Evolutionary conservation across 2,888 invertebrate genomes (phyloP).

Genomic region (Xylocampa areola): DNA sequence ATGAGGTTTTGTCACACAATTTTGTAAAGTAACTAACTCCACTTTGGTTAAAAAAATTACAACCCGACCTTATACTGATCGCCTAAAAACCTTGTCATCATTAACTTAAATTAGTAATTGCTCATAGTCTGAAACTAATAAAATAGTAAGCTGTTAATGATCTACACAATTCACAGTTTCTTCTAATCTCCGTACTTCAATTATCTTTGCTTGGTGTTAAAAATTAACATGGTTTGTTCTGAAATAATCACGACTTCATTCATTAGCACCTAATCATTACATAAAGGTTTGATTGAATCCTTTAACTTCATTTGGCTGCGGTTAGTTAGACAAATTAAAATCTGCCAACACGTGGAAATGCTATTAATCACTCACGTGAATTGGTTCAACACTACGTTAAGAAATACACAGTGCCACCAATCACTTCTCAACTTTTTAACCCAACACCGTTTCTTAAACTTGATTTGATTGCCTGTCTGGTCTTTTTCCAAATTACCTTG

Average conservation of each 20-base stretch:
- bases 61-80: too few species aligned
- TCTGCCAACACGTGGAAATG: slow-evolving; percentile 14
- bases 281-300: slow-evolving; percentile 52
- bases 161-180: too few species aligned
- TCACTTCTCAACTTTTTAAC: too few species aligned
- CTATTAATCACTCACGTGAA: slow-evolving; percentile 12
- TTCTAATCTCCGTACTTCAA: slow-evolving; percentile 14
- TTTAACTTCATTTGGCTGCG: slow-evolving; percentile 13
- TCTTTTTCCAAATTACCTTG: too few species aligned
- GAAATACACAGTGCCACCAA: too few species aligned
- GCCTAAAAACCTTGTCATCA: too few species aligned
- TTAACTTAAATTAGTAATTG: too few species aligned
- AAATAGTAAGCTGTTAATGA: not conserved
- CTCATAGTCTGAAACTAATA: slow-evolving; percentile 3
- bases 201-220: slow-evolving; percentile 24
- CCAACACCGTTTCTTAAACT: too few species aligned
- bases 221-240: slow-evolving; percentile 19
- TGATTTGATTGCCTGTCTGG: too few species aligned
- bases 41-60: too few species aligned
- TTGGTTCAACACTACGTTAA: not conserved
- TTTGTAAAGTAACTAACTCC: too few species aligned
- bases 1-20: too few species aligned
- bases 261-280: slow-evolving; percentile 41
- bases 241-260: slow-evolving; percentile 44
- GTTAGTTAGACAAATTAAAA: slow-evolving; percentile 43